These are phyloP conservation scores for Eulimnadia texana DNA, from an alignment of 1,140 invertebrate species.

Conservation along the genomic window DNA sequence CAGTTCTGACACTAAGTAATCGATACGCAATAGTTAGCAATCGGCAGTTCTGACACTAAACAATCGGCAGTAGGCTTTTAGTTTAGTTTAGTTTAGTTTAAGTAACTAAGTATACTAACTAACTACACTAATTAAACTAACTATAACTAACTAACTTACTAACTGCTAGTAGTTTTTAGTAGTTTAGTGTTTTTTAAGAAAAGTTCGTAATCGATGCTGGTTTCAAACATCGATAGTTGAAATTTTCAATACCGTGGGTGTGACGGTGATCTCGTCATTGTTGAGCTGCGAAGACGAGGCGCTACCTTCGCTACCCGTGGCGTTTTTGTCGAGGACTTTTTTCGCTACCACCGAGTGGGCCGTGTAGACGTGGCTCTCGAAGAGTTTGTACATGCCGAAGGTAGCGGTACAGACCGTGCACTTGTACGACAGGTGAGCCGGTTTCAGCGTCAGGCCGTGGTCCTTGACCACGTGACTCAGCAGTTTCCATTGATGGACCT, in stretches of 20 bases:
- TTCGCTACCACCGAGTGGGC: constrained; percentile 75
- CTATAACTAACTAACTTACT: too few relatives aligned
- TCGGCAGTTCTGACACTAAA: too few relatives aligned
- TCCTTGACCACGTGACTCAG: constrained; percentile 78
- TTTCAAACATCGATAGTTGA: constrained; percentile 3
- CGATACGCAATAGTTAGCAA: too few relatives aligned
- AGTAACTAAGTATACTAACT: too few relatives aligned
- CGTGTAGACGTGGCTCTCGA: constrained; percentile 85
- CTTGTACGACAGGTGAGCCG: constrained; percentile 82
- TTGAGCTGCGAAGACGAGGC: constrained; percentile 56
- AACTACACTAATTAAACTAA: too few relatives aligned
- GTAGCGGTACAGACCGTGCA: constrained; percentile 88
- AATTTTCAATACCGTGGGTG: constrained; percentile 13
- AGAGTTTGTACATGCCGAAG: constrained; percentile 87
- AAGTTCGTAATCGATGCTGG: too few relatives aligned
- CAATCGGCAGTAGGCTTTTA: too few relatives aligned
- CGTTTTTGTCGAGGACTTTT: constrained; percentile 58
- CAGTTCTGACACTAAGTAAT: too few relatives aligned
- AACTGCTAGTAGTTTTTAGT: too few relatives aligned
- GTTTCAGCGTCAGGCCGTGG: constrained; percentile 77
- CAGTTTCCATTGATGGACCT: constrained; percentile 85
- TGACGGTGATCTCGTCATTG: constrained; percentile 83
- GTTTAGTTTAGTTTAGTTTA: too few relatives aligned
- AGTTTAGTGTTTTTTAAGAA: too few relatives aligned
- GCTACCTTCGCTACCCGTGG: neutral